Evolutionary conservation across 1,140 invertebrate genomes (phyloP).

Genomic region (Pseudomyrmex pallidus): DNA sequence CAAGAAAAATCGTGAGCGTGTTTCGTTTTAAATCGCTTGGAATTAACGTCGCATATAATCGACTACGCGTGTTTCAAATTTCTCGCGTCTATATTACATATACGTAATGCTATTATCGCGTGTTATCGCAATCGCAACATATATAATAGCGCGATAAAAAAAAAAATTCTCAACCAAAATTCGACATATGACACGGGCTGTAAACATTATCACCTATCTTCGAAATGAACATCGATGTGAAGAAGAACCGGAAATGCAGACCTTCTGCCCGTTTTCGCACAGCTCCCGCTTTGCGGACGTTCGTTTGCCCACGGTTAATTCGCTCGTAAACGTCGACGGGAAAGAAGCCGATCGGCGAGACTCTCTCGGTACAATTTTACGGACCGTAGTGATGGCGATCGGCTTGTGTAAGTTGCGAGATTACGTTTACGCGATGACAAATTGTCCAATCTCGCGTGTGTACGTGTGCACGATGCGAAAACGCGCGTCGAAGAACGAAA

Average conservation of each 20-base stretch:
- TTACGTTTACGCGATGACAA: conserved; percentile 32
- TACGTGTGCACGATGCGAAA: not conserved
- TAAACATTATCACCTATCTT: not conserved
- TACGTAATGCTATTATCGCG: too few relatives aligned
- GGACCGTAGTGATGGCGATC: conserved; percentile 24
- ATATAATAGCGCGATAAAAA: too few relatives aligned
- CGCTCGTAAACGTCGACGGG: conserved; percentile 74
- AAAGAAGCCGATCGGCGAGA: conserved; percentile 63
- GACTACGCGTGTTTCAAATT: not conserved
- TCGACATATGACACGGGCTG: not conserved
- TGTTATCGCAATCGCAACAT: not conserved
- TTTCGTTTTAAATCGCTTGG: not conserved
- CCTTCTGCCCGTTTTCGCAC: not conserved
- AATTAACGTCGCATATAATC: not conserved
- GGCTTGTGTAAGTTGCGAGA: not conserved
- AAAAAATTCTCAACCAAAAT: not conserved
- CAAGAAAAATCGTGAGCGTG: not conserved
- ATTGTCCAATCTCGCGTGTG: conserved; percentile 18
- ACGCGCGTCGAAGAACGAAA: not conserved
- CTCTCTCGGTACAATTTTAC: conserved; percentile 60
- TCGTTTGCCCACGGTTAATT: conserved; percentile 80
- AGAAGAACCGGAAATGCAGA: conserved; percentile 40
- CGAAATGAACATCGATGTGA: conserved; percentile 13
- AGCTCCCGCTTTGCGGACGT: conserved; percentile 57
- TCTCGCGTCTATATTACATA: not conserved